Conservation (phyloP, 64 coral and sea anemone genomes). For the Actinia tenebrosa region DNA sequence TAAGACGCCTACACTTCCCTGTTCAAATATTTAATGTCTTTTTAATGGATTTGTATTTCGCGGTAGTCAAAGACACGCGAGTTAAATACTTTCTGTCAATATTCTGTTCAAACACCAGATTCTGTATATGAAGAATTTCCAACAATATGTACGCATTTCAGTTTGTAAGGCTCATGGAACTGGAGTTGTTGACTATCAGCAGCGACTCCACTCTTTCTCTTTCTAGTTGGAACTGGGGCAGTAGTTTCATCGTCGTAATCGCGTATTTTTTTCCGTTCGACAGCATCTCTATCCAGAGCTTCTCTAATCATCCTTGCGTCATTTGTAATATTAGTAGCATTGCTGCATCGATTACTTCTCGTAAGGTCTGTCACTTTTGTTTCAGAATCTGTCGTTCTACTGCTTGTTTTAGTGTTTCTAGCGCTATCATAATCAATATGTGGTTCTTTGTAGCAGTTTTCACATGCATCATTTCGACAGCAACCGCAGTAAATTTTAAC, state of each 20-base stretch:
- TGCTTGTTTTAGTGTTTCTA: conserved; percentile 4
- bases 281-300: neutral
- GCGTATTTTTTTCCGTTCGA: neutral
- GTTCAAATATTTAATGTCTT: neutral
- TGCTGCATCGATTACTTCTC: neutral
- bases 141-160: neutral
- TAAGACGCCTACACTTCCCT: neutral
- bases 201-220: neutral
- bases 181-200: neutral
- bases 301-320: neutral
- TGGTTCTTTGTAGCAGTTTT: neutral
- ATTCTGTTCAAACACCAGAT: neutral
- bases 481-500: conserved; percentile 40
- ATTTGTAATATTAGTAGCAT: too few species aligned
- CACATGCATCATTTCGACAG: neutral
- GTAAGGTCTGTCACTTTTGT: neutral
- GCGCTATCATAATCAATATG: neutral
- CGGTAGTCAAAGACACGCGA: neutral
- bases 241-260: neutral
- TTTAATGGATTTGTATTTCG: neutral
- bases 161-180: neutral
- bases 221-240: neutral
- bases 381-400: conserved; percentile 2
- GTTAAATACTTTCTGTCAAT: neutral
- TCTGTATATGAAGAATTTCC: neutral